These are phyloP conservation scores for Drosophila barbarae DNA, from an alignment of 2,888 invertebrate species.

Conservation along the genomic window DNA sequence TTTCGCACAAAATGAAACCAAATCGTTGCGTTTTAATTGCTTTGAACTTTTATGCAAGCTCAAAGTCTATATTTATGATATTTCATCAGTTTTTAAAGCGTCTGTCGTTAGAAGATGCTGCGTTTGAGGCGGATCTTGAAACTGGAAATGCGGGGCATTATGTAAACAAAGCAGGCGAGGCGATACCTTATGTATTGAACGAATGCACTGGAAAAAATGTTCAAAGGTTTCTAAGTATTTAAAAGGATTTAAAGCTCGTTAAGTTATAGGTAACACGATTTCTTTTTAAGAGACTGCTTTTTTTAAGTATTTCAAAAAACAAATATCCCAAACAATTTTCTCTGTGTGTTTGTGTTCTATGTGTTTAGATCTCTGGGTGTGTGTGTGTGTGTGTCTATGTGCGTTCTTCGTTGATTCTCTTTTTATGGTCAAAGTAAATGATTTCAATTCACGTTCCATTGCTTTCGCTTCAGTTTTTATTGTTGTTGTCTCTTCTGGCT, in stretches of 20 bases:
- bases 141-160: slow-evolving; percentile 27
- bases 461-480: slow-evolving; percentile 48
- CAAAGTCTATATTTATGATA: slow-evolving; percentile 14
- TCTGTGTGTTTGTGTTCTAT: neutral
- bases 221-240: neutral
- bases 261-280: too few species aligned
- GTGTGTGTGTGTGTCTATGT: slow-evolving; percentile 9
- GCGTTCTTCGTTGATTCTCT: slow-evolving; percentile 21
- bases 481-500: slow-evolving; percentile 40
- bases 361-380: neutral
- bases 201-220: slow-evolving; percentile 1
- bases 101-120: slow-evolving; percentile 10
- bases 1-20: slow-evolving; percentile 9
- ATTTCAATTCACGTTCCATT: slow-evolving; percentile 62
- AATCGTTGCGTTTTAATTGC: slow-evolving; percentile 37
- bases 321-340: neutral
- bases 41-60: slow-evolving; percentile 43
- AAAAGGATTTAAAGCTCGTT: too few species aligned
- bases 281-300: too few species aligned
- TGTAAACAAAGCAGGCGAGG: slow-evolving; percentile 30
- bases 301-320: neutral
- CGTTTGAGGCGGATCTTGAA: slow-evolving; percentile 15
- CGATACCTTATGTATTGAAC: slow-evolving; percentile 15
- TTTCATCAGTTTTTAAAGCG: slow-evolving; percentile 12
- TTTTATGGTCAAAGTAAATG: slow-evolving; percentile 55